Conservation (phyloP, 2,113 vertebrate species). For the Ellobius talpinus region DNA sequence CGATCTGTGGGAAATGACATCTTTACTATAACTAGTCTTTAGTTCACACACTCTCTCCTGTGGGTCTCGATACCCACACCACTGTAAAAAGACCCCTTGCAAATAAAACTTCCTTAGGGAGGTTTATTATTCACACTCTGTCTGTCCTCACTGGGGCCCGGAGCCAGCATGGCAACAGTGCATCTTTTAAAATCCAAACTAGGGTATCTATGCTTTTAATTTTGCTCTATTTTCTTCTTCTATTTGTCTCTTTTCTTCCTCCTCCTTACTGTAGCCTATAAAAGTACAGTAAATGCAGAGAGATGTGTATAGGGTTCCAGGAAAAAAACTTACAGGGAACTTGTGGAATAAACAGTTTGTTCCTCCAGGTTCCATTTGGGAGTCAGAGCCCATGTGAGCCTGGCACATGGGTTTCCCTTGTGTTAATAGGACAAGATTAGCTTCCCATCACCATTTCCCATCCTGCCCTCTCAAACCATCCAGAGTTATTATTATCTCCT, state of each 20-base stretch:
- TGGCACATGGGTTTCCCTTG: background rate
- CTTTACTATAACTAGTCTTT: background rate
- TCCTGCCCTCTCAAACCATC: background rate
- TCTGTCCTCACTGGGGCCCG: background rate
- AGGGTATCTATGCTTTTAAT: background rate
- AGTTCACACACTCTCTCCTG: background rate
- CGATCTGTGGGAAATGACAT: background rate
- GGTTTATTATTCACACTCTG: background rate
- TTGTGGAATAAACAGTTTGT: background rate
- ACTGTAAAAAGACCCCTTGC: background rate
- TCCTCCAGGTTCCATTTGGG: background rate
- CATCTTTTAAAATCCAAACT: background rate
- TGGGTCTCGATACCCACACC: background rate
- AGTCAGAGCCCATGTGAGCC: background rate
- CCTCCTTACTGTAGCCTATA: background rate
- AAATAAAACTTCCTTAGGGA: background rate
- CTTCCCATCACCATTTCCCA: background rate
- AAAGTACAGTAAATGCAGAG: background rate
- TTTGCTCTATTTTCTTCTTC: background rate
- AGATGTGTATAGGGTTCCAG: background rate
- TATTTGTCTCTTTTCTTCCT: background rate
- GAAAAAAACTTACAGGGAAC: background rate
- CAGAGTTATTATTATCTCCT: background rate
- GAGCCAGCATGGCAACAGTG: background rate
- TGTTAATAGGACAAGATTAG: background rate